These are phyloP conservation scores for Leptopilina drosophilae DNA, from an alignment of 2,888 invertebrate genomes.

Conservation along the genomic window DNA sequence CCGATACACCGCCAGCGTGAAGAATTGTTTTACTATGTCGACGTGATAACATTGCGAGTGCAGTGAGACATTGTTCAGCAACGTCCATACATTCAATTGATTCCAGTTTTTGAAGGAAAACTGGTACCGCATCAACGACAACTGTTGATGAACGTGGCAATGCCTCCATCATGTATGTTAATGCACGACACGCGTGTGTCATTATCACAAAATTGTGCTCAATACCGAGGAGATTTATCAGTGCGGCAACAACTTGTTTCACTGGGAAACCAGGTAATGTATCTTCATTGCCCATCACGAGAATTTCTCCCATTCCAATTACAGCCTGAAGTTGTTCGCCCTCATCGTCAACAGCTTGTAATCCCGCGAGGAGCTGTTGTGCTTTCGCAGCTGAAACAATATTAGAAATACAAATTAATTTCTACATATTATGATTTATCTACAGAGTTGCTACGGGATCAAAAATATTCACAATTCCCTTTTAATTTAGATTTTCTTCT, in stretches of 20 bases:
- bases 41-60: slow-evolving; percentile 96
- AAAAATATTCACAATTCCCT: too few species aligned
- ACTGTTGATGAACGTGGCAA: slow-evolving; percentile 96
- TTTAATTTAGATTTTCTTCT: too few species aligned
- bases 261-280: slow-evolving; percentile 99
- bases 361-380: slow-evolving; percentile 92
- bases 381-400: slow-evolving; percentile 88
- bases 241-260: slow-evolving; percentile 97
- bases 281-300: slow-evolving; percentile 99
- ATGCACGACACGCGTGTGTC: slow-evolving; percentile 98
- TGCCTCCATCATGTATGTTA: slow-evolving; percentile 99
- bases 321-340: slow-evolving; percentile 97
- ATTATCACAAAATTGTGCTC: slow-evolving; percentile 99
- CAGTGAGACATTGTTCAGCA: slow-evolving; percentile 98
- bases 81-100: slow-evolving; percentile 99
- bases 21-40: slow-evolving; percentile 97
- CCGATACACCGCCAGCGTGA: slow-evolving; percentile 95
- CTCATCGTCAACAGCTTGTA: slow-evolving; percentile 96
- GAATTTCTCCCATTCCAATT: slow-evolving; percentile 98
- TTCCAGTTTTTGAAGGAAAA: slow-evolving; percentile 97
- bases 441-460: too few species aligned
- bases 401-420: slow-evolving; percentile 40
- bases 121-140: slow-evolving; percentile 97
- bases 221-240: slow-evolving; percentile 94
- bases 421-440: too few species aligned